Evolutionary conservation across 2,888 invertebrate genomes (phyloP).

Genomic region (Tethea ocularis): DNA sequence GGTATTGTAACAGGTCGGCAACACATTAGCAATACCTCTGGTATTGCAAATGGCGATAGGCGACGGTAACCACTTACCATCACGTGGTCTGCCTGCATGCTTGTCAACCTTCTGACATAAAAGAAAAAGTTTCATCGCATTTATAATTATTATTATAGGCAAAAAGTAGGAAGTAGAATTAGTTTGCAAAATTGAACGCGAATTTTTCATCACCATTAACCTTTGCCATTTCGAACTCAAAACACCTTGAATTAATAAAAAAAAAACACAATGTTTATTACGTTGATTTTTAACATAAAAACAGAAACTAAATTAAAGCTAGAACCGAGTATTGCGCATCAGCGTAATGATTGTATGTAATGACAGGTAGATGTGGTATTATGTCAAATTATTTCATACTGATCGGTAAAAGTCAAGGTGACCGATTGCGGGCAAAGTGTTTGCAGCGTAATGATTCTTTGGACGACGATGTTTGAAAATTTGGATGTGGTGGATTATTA

Average conservation of each 20-base stretch:
- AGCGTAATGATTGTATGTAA: constrained; percentile 58
- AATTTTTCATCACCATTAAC: neutral
- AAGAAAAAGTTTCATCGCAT: no score
- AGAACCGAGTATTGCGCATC: constrained; percentile 40
- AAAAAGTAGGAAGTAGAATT: no score
- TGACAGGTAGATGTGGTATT: constrained; percentile 68
- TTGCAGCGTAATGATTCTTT: constrained; percentile 55
- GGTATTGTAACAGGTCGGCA: no score
- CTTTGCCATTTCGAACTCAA: constrained; percentile 1
- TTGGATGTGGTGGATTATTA: constrained; percentile 38
- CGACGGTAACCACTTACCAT: no score
- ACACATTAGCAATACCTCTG: no score
- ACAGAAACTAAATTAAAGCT: constrained; percentile 47
- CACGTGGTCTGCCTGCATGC: no score
- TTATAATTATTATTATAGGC: no score
- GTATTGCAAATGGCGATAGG: no score
- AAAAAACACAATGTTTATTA: constrained; percentile 7
- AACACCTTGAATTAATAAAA: constrained; percentile 6
- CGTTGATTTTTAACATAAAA: constrained; percentile 13
- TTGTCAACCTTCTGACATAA: no score
- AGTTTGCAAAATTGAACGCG: neutral
- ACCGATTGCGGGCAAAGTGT: constrained; percentile 61
- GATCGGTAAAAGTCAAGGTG: constrained; percentile 82
- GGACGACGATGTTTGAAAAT: constrained; percentile 16
- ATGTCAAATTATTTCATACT: constrained; percentile 81